Base-by-base conservation (phyloP, 2,888 invertebrate species). In the Acrobasis consociella region DNA sequence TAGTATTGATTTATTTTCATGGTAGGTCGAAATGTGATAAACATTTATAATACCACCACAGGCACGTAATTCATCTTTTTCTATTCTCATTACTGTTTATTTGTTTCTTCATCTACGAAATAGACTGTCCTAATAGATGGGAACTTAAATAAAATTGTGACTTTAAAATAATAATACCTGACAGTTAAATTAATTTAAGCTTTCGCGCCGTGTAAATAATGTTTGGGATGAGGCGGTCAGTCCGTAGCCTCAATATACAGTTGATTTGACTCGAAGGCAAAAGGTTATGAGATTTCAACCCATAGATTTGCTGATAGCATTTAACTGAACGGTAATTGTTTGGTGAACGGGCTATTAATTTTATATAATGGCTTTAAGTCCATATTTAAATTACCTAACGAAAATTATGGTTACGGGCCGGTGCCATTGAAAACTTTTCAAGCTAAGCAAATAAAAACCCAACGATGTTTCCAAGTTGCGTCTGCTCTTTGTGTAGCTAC, bases 241-340 rank as follows among this genome's bases (percentile, higher is more conserved):
- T 58, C 52, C 49, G 38, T 15, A 58, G 60, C 58, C 66, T 68
- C 64, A 63, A 64, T 70, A 69, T 64, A 83, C 73, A 76, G 76
- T 78, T 80, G 76, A 77, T 82, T 86, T 83, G 79, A 82, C 85
- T 87, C 83, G 78, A 82, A 88, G 85, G 85, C 88, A 89, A 89
- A 87, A 90, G 88, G 88, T 91, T 89, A 89, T 80, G 82, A 89
- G 89, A 90, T 90, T 86, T 87, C 82, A 82, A 87, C 83, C 89
- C 84, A 86, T 85, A 89, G 89, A 90, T 89, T 85, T 75, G 79
- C 85, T 85, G 89, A 90, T 91, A 89, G 86, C 87, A 86, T 90
- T 90, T 85, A 88, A 85, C 85, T 78, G 87, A 80, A 80, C 82
- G 80, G 83, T 88, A 89, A 90, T 91, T 89, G 90, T 91, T 90